Percentiles rank a stretch among this genome's conserved stretches.
Conservation (phyloP, 2,113 vertebrate species). For the Syngnathus scovelli region DNA sequence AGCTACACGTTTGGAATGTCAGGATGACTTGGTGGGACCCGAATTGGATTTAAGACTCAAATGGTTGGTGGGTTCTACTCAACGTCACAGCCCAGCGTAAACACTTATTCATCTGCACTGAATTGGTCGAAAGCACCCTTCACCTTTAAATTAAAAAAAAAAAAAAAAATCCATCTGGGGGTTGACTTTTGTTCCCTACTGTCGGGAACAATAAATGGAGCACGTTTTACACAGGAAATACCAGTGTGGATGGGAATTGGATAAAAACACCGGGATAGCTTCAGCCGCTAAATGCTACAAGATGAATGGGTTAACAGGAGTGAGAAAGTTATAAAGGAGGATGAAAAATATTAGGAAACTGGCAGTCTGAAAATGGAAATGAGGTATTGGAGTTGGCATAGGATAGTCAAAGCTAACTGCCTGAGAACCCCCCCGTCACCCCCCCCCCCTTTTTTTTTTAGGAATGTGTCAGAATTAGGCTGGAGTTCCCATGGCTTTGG, state of each 20-base stretch:
- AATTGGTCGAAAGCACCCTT: conserved; percentile 29
- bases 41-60: conserved; percentile 52
- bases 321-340: conserved; percentile 37
- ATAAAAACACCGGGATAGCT: conserved; percentile 42
- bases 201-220: conserved; percentile 63
- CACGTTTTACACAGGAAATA: conserved; percentile 67
- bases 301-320: conserved; percentile 38
- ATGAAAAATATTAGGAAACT: conserved; percentile 60
- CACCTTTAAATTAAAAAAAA: conserved; percentile 32
- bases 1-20: conserved; percentile 69
- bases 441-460: conserved; percentile 54
- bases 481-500: conserved; percentile 68
- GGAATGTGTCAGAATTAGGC: conserved; percentile 67
- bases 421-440: conserved; percentile 66
- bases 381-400: conserved; percentile 68
- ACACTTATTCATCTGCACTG: conserved; percentile 68
- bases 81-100: conserved; percentile 60
- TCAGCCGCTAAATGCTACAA: conserved; percentile 15
- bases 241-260: conserved; percentile 60
- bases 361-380: conserved; percentile 66
- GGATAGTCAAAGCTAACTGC: conserved; percentile 57
- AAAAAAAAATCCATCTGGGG: conserved; percentile 42
- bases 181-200: conserved; percentile 55
- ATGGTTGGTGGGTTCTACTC: conserved; percentile 54
- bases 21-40: conserved; percentile 63